Base-by-base conservation (phyloP, 1,140 invertebrate species). In the Papilio machaon region DNA sequence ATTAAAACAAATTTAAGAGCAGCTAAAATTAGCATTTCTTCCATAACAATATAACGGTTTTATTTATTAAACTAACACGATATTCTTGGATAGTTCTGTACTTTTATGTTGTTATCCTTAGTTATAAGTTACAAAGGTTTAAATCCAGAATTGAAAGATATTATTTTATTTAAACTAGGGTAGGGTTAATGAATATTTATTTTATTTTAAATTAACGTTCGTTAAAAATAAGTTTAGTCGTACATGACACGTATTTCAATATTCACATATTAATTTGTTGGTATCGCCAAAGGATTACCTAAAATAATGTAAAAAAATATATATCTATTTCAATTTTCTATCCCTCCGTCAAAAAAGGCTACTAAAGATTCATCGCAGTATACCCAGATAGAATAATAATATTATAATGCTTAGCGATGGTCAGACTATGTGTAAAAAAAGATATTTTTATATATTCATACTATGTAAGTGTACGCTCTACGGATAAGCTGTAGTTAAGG, bases 361-460 rank as follows among this genome's bases (percentile, higher is more conserved):
- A 54, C 35, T 47, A 49, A 19, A 58, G 82, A 81, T 30, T 79
- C 80, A 82, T 78, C 17, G 77, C 43, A 52, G 15, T 52, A 35
- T 30, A 76, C 19, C 30, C 19, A 52, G 19, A 76, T 49, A 74
- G 17, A 79, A 83, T 81, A 79, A 70, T 82, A 38, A 38, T 82
- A 85, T 87, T 90, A 85, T 86, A 86, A 89, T 91, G 91, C 89
- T 91, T 92, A 91, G 90, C 89, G 81, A 87, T 90, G 75, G 87
- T 88, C 88, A 85, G 87, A 86, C 86, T 82, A 85, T 87, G 85
- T 89, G 88, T 92, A 91, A 89, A 91, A 93, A 88, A 92, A 91
- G 88, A 94, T 94, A 94, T 94, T 94, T 94, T 94, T 94, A 91
- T 94, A 94, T 94, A 91, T 84, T 85, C 82, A 82, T 86, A 85